Evolutionary conservation across 2,888 invertebrate species (phyloP), one percentile per base, ranked within the genome.

Genomic region (Coenonympha glycerion): DNA sequence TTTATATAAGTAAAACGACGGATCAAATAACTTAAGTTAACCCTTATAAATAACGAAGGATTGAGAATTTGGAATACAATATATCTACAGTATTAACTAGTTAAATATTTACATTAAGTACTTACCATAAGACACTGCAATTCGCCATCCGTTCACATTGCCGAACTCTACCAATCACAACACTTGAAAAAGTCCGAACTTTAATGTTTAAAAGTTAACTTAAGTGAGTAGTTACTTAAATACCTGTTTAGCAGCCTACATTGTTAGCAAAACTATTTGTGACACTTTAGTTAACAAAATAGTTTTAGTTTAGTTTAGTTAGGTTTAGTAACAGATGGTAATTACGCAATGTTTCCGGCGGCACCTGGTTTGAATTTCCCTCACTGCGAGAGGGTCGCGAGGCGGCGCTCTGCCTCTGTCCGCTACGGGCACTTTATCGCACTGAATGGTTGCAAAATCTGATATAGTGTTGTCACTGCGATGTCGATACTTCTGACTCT

Each of bases 401-500:
- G 60, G 69, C 71, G 66, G 71, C 71, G 72, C 69, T 61, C 71
- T 68, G 65, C 75, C 69, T 67, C 79, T 76, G 73, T 73, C 66
- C 68, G 64, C 65, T 64, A 63, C 76, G 64, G 74, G 71, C 79
- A 78, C 79, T 81, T 79, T 81, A 80, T 81, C 82, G 76, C 71
- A 83, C 83, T 83, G 83, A 80, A 69, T 69, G 66, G 65, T 68
- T 66, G 66, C 66, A 68, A 80, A 80, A 47, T 81, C 76, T 73
- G 65, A 69, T 59, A 63, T 80, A 83, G 82, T 62, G 83, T 68
- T 65, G 83, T 47, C 67, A 51, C 66, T 56, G n/a, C 56, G 59
- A 71, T 71, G 65, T 69, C 63, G 68, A 67, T 68, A 66, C 66
- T 65, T 66, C 65, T 22, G 66, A 34, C 6, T 22, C 6, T 34